Base-by-base conservation (phyloP, 2,113 vertebrate species). In the Lampris incognitus region DNA sequence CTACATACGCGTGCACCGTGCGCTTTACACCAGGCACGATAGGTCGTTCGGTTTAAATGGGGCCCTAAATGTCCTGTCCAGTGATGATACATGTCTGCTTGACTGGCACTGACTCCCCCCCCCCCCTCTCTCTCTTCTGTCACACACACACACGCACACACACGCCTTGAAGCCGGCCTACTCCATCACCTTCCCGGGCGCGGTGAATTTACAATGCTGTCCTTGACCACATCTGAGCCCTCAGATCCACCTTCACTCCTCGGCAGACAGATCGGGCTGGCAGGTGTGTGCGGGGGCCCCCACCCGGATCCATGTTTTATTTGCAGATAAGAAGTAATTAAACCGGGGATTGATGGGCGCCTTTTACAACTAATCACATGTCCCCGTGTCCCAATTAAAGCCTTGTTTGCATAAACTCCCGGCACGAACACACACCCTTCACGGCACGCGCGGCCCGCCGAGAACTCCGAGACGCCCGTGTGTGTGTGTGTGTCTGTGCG, bases 171-270 rank as follows among this genome's bases (percentile, higher is more conserved):
- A 69, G 78, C 84, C 79, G 82, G 76, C 59, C 81, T 79, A 80
- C 86, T 91, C 85, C 86, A 91, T 91, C 91, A 90, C 84, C 81
- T 77, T 78, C 58, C 36, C 78, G 78, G 86, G 89, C 87, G 84
- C 60, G 54, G 57, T 55, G 81, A 81, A 84, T 89, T 88, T 86
- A 87, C 81, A 80, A 72, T 48, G 63, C 60, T 56, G 89, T 72
- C 91, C 90, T 91, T 91, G 87, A 90, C 89, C 83, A 74, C n/a
- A 64, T 58, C 76, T 80, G 70, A 71, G 66, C 76, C 49, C 79
- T 0, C 38, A 65, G 66, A 85, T 87, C 73, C 78, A 86, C 82
- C 77, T 82, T 80, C 81, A 78, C 70, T 82, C 42, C 1, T 76
- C 83, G 59, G 77, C 66, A 79, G 83, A 85, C 69, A 66, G 72